A percentile compares a stretch with the other conserved stretches of the same genome.
Conservation (phyloP, 1,140 invertebrate species). For the Pectinophora gossypiella region DNA sequence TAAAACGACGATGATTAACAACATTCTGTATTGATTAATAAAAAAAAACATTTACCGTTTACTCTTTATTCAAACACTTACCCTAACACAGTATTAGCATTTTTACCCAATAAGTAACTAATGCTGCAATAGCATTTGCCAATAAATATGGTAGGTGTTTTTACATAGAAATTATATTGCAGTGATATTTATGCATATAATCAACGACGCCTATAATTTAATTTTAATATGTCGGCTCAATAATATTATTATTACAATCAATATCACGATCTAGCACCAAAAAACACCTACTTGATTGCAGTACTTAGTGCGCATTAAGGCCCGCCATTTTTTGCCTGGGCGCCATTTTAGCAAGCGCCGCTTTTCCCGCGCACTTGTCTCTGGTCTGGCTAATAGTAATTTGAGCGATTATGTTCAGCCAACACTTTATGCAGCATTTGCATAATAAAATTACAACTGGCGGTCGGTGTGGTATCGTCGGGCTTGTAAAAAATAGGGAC, state of each 20-base stretch:
- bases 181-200: neutral
- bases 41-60: no score
- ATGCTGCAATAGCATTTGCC: no score
- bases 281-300: constrained; percentile 1
- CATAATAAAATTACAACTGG: constrained; percentile 70
- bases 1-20: no score
- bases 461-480: constrained; percentile 23
- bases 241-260: neutral
- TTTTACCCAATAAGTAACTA: no score
- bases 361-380: constrained; percentile 42
- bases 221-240: neutral
- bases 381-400: constrained; percentile 37
- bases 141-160: no score
- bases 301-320: constrained; percentile 1
- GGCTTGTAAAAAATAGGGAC: constrained; percentile 44
- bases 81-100: no score
- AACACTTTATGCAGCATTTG: constrained; percentile 73
- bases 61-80: no score
- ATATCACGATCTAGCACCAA: neutral
- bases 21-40: no score
- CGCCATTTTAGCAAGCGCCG: constrained; percentile 38
- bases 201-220: neutral
- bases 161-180: neutral
- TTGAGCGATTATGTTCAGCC: constrained; percentile 61
- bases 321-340: constrained; percentile 1